phyloP scores from a whole-genome alignment of 2,888 invertebrate genomes.

The Ceraclea dissimilis region DNA sequence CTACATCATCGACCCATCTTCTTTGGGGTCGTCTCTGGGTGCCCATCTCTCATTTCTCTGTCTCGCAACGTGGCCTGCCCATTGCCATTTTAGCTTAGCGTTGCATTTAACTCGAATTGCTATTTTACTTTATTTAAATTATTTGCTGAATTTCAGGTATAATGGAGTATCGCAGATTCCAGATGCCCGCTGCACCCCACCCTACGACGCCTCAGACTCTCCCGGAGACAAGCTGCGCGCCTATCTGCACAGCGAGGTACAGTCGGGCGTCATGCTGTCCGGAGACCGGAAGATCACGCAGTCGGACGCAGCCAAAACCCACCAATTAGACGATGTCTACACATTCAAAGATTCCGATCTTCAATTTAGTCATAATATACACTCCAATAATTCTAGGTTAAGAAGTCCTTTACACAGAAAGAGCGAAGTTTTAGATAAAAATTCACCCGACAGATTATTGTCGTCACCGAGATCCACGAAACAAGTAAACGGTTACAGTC shows the following conservation, averaged over 20 bases:
- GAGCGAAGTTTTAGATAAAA: slow-evolving; percentile 7
- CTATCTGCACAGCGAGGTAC: slow-evolving; percentile 33
- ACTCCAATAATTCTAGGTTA: slow-evolving; percentile 1
- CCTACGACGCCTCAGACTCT: slow-evolving; percentile 43
- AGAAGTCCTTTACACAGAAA: slow-evolving; percentile 11
- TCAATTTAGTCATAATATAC: slow-evolving; percentile 32
- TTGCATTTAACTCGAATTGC: no score
- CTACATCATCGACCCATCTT: slow-evolving; percentile 20
- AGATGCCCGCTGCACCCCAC: slow-evolving; percentile 44
- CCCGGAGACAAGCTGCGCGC: slow-evolving; percentile 41
- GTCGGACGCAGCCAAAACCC: slow-evolving; percentile 4
- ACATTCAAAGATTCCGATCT: slow-evolving; percentile 48
- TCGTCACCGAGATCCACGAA: slow-evolving; percentile 3
- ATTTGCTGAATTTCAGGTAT: slow-evolving; percentile 33
- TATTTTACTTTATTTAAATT: no score
- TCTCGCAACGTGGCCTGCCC: no score
- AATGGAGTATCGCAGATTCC: slow-evolving; percentile 48
- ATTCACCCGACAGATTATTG: neutral
- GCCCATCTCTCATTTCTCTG: no score
- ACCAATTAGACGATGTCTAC: slow-evolving; percentile 38
- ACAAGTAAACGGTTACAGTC: slow-evolving; percentile 15
- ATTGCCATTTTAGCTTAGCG: no score
- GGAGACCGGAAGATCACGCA: slow-evolving; percentile 17
- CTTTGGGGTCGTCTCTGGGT: neutral
- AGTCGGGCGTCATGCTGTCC: neutral